phyloP scores from a whole-genome alignment of 2,797 vertebrate genomes.

The Eurystomus glaucurus region DNA sequence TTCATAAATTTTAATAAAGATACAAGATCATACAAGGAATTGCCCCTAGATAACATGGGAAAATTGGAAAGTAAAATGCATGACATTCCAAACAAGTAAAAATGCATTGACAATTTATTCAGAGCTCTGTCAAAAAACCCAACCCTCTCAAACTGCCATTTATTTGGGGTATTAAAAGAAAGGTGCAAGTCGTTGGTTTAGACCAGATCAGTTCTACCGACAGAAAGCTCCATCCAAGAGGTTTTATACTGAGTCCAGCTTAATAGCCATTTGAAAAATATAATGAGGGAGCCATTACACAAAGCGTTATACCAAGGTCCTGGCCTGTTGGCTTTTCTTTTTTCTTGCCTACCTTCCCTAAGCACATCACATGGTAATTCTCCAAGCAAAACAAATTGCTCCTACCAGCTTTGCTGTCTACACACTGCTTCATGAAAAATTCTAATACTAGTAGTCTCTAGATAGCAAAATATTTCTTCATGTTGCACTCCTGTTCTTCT shows the following conservation, averaged over 20 bases:
- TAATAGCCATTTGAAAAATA: not conserved
- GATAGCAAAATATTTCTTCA: not conserved
- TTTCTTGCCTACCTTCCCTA: not conserved
- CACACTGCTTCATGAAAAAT: not conserved
- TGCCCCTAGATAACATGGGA: not conserved
- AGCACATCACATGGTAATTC: not conserved
- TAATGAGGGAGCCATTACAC: not conserved
- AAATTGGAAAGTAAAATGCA: conserved; percentile 31
- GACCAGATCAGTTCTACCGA: not conserved
- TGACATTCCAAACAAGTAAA: conserved; percentile 24
- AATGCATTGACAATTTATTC: conserved; percentile 37
- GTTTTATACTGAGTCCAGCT: not conserved
- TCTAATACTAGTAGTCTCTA: not conserved
- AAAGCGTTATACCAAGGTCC: not conserved
- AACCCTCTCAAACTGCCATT: not conserved
- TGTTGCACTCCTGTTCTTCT: not conserved
- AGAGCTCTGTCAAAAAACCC: not conserved
- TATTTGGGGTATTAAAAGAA: not conserved
- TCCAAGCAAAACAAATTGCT: not conserved
- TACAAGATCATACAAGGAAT: conserved; percentile 11
- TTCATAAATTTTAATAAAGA: conserved; percentile 50
- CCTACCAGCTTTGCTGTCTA: not conserved
- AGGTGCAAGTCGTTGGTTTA: not conserved
- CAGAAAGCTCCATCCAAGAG: not conserved
- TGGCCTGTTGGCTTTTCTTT: not conserved